Evolutionary conservation across 2,113 vertebrate genomes (phyloP), one percentile per base, ranked within the genome.

Genomic region (Picathartes gymnocephalus): DNA sequence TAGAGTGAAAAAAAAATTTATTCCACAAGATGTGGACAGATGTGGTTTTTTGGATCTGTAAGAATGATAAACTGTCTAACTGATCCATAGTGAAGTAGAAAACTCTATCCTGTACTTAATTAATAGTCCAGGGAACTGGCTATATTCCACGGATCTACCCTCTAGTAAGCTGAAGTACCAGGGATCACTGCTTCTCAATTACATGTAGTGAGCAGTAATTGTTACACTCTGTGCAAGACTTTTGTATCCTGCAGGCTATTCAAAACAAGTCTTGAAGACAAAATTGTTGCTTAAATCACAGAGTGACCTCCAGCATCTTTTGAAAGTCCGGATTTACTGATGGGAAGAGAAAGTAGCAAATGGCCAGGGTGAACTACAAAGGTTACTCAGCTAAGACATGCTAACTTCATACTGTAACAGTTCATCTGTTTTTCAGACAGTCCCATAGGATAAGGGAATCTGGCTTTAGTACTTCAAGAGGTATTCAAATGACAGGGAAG

Each of bases 51-150:
- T 40, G 25, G 24, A 80, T 68, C 21, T 88, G 19, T 53, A 50
- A 66, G 39, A 91, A 72, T 90, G 69, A 54, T 58, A 69, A 88
- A 72, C 57, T 84, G 61, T 93, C 42, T 90, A 85, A 78, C 56
- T 92, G 73, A 95, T 56, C 30, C 53, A 44, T 20, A 79, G 16
- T 50, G 61, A 95, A 96, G 82, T 9, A 92, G 86, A 88, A 88
- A 93, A 85, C 58, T 69, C 54, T 76, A 48, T 30, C 28, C n/a
- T 85, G 60, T 37, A 47, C 15, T 91, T 85, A 86, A 76, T 54
- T 77, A 66, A 92, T 66, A 66, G 40, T 61, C 22, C 81, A 93
- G 66, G 68, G 95, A 95, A 70, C 40, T 42, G 56, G 5, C 61
- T 76, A 35, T 54, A 54, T 25, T 79, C 68, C 47, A 51, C 10